Base-by-base conservation (phyloP, 2,888 invertebrate species). In the Lacanobia oleracea region DNA sequence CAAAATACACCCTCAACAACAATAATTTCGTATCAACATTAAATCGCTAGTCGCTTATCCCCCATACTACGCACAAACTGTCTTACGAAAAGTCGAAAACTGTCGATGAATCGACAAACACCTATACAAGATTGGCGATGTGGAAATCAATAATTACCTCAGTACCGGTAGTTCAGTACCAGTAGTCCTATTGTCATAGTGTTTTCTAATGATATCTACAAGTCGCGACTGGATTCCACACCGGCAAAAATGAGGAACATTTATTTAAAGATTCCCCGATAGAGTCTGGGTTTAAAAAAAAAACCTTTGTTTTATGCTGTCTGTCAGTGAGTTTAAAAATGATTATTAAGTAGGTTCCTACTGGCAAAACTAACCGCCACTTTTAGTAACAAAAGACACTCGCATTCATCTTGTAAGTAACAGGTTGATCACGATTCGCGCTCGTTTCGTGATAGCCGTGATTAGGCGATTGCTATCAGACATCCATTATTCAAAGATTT, bases 341-440 rank as follows among this genome's bases (percentile, higher is more conserved):
- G 10, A 12, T n/a, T 10, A 56, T 6, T 33, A 56, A n/a, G 9
- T 5, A 56, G 7, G n/a, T 33, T 33, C 0, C 9, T 37, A 23
- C 6, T 18, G 16, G 12, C 51, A 43, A 57, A 59, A n/a, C 37
- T 1, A 12, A 33, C 33, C 16, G 7, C 16, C 23, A 6, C 21
- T 21, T 23, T n/a, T 18, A 23, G 40, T 16, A 56, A 50, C 18
- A 68, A 67, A 53, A 61, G 56, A 43, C 21, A 40, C 14, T 48
- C 12, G 45, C 40, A 40, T 61, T 64, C 21, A 21, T 12, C 7
- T 53, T 33, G 18, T 56, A 50, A 43, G 18, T 56, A 50, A 43
- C 81, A 69, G 62, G 62, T 63, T 48, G 77, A 67, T 81, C 79
- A 79, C 77, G 78, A 82, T 40, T 61, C 45, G n/a, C 12, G 27